A percentile compares a stretch with the other conserved stretches of the same genome.
Conservation (phyloP, 2,797 vertebrate genomes). For the Falco naumanni region DNA sequence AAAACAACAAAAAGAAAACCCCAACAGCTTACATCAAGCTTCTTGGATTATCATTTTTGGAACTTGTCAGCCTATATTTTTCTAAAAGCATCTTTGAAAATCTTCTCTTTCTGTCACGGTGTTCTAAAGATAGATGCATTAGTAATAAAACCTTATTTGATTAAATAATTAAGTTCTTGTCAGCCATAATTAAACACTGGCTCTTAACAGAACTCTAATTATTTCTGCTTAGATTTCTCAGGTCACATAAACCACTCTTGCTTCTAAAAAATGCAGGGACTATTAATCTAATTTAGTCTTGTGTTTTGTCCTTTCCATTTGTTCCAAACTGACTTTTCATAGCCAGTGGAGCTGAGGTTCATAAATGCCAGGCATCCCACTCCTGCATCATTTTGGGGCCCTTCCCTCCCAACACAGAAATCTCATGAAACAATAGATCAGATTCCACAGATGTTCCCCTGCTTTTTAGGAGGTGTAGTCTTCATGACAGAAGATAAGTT, state of each 20-base stretch:
- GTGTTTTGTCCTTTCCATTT: neutral
- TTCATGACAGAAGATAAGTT: neutral
- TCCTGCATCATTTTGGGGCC: neutral
- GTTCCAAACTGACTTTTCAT: neutral
- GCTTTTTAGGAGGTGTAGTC: neutral
- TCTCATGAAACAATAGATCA: neutral
- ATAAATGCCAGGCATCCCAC: neutral
- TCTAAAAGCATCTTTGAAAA: neutral
- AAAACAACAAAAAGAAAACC: neutral
- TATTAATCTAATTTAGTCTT: neutral
- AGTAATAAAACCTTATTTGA: slow-evolving; percentile 38
- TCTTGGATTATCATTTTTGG: neutral
- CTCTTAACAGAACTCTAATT: slow-evolving; percentile 27
- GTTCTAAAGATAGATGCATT: slow-evolving; percentile 40
- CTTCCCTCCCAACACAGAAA: neutral
- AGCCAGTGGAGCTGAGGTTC: neutral
- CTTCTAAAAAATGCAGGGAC: neutral
- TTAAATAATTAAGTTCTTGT: slow-evolving; percentile 56
- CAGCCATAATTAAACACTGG: slow-evolving; percentile 35
- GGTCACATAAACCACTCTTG: neutral
- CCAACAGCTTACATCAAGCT: neutral
- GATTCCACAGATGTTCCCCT: neutral
- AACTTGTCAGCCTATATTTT: neutral
- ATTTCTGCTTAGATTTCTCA: slow-evolving; percentile 44
- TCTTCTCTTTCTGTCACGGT: neutral